Evolutionary conservation across 2,888 invertebrate species (phyloP).

Genomic region (Tanytarsus gracilentus): DNA sequence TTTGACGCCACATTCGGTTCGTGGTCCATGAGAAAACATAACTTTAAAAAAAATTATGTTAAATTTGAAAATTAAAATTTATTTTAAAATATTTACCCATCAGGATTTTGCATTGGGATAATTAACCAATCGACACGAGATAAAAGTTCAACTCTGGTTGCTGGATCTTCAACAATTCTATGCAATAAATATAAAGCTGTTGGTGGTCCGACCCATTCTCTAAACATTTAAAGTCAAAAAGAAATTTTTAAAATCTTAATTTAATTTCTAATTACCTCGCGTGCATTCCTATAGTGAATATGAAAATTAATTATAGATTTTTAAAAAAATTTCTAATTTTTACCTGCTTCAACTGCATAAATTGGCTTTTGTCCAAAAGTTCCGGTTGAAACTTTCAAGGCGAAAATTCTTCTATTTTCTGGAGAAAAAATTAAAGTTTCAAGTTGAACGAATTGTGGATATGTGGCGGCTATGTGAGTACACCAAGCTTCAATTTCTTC

Average conservation of each 20-base stretch:
- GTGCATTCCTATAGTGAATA: too few relatives aligned
- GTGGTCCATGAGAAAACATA: slow-evolving; percentile 23
- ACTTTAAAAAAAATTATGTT: too few relatives aligned
- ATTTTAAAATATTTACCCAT: too few relatives aligned
- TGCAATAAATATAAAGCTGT: slow-evolving; percentile 51
- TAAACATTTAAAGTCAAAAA: too few relatives aligned
- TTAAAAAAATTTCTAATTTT: too few relatives aligned
- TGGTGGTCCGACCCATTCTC: slow-evolving; percentile 57
- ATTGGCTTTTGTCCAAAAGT: slow-evolving; percentile 42
- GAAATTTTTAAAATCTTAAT: too few relatives aligned
- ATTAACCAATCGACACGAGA: slow-evolving; percentile 55
- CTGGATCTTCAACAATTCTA: slow-evolving; percentile 48
- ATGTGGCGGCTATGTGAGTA: slow-evolving; percentile 42
- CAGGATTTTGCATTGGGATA: slow-evolving; percentile 59
- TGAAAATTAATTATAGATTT: too few relatives aligned
- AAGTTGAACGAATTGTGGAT: slow-evolving; percentile 48
- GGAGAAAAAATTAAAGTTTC: slow-evolving; percentile 50
- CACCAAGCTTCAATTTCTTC: slow-evolving; percentile 47
- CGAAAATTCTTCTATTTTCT: slow-evolving; percentile 51
- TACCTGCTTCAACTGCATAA: slow-evolving; percentile 46
- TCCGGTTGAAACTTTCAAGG: slow-evolving; percentile 53
- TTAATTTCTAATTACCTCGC: too few relatives aligned
- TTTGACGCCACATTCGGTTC: slow-evolving; percentile 58
- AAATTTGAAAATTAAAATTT: too few relatives aligned
- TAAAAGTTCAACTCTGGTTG: slow-evolving; percentile 44